These are phyloP conservation scores for Ceratosolen fusciceps DNA, from an alignment of 1,140 invertebrate genomes.

Conservation along the genomic window DNA sequence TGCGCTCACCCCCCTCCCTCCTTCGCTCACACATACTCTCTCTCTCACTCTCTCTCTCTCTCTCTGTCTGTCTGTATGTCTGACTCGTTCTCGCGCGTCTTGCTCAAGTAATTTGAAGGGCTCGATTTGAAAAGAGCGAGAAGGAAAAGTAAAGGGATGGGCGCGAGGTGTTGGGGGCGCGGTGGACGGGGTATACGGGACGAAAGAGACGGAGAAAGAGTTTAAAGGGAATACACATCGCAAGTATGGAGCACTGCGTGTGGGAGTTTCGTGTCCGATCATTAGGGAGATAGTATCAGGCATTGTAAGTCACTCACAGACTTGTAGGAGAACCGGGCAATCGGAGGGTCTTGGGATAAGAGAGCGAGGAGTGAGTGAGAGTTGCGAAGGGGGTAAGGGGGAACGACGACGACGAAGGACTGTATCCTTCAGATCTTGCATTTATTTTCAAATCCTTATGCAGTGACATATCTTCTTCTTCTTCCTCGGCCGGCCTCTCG, in stretches of 20 bases:
- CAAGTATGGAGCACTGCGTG: conserved; percentile 47
- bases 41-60: neutral
- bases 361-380: neutral
- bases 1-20: neutral
- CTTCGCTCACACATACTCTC: neutral
- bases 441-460: conserved; percentile 35
- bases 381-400: neutral
- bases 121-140: neutral
- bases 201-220: neutral
- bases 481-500: neutral
- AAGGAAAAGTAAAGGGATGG: neutral
- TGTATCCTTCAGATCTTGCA: conserved; percentile 15
- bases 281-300: conserved; percentile 67
- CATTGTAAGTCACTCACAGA: conserved; percentile 65
- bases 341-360: neutral
- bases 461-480: conserved; percentile 14
- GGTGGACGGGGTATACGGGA: too few relatives aligned
- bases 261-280: conserved; percentile 66
- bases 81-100: too few relatives aligned
- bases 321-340: conserved; percentile 55
- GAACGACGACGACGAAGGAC: conserved; percentile 41
- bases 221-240: neutral
- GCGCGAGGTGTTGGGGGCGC: too few relatives aligned
- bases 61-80: neutral
- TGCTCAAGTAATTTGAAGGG: neutral